phyloP scores from a whole-genome alignment of 2,797 vertebrate species.

The Choloepus didactylus region DNA sequence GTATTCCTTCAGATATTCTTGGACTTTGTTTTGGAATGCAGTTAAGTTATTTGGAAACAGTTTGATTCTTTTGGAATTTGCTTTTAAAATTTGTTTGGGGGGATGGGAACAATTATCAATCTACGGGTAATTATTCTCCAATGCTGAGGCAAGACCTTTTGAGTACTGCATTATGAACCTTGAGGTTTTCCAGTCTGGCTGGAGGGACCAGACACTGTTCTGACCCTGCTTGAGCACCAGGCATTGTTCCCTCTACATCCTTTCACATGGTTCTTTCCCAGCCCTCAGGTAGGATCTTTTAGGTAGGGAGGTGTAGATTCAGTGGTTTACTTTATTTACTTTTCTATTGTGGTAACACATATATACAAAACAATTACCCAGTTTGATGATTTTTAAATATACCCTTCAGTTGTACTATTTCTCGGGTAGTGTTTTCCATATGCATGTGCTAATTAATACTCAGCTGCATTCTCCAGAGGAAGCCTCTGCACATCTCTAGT shows the following conservation, averaged over 20 bases:
- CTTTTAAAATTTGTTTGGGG: not conserved
- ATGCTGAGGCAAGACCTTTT: not conserved
- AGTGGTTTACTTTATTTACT: too few species aligned
- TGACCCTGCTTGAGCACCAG: not conserved
- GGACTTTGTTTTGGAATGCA: not conserved
- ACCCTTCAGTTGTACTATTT: too few species aligned
- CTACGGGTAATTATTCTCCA: not conserved
- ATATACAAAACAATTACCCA: too few species aligned
- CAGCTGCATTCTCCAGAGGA: not conserved
- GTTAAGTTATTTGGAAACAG: not conserved
- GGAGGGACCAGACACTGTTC: not conserved
- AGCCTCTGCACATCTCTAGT: not conserved
- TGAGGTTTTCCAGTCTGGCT: not conserved
- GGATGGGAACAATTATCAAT: not conserved
- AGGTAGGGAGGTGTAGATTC: too few species aligned
- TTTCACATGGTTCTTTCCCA: not conserved
- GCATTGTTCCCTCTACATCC: not conserved
- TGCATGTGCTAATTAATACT: accelerated
- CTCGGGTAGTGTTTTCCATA: not conserved
- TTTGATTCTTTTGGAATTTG: not conserved
- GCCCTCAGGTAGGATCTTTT: not conserved
- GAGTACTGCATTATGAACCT: not conserved
- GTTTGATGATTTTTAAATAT: too few species aligned
- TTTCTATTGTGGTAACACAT: too few species aligned
- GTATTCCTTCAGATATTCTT: not conserved